These are phyloP conservation scores for Excalfactoria chinensis DNA, from an alignment of 2,113 vertebrate species.

Conservation along the genomic window DNA sequence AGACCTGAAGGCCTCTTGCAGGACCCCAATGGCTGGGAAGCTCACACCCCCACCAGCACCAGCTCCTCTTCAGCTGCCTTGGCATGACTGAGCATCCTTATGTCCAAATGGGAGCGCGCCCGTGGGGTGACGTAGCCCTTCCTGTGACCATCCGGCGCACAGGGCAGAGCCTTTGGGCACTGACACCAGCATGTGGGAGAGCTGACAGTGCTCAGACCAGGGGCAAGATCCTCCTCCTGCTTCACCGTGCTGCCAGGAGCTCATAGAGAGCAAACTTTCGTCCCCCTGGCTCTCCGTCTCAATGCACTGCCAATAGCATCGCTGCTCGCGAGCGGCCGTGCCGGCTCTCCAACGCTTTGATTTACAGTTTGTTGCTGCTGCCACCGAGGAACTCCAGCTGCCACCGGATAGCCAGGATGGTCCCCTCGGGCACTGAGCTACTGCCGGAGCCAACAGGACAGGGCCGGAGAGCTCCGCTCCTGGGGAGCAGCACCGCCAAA, in stretches of 20 bases:
- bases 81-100: background rate
- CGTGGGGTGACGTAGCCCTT: background rate
- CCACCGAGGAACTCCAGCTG: background rate
- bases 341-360: background rate
- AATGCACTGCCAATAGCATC: background rate
- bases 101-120: background rate
- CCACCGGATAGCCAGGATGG: conserved; percentile 15
- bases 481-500: conserved; percentile 38
- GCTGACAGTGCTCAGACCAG: background rate
- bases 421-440: background rate
- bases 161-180: background rate
- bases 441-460: background rate
- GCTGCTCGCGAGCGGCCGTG: background rate
- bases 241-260: background rate
- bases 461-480: background rate
- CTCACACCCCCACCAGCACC: no score
- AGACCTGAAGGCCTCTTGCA: background rate
- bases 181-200: background rate
- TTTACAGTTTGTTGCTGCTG: background rate
- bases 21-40: background rate
- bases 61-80: background rate
- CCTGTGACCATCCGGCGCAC: background rate
- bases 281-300: background rate
- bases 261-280: background rate
- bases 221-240: background rate